Evolutionary conservation across 2,888 invertebrate species (phyloP).

Genomic region (Chloroclystis v-ata): DNA sequence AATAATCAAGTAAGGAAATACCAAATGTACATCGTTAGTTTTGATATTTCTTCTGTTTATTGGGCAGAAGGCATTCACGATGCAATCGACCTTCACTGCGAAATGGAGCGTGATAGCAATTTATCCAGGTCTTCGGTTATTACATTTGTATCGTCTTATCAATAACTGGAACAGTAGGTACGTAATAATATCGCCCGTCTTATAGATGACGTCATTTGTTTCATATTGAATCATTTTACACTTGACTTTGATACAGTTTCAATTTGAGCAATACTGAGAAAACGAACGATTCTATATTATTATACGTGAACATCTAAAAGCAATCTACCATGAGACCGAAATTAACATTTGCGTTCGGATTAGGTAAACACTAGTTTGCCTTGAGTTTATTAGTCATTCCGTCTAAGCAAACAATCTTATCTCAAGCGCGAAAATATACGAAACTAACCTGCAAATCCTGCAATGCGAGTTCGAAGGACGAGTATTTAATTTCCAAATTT

Average conservation of each 20-base stretch:
- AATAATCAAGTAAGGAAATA: conserved; percentile 60
- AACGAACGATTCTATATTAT: conserved; percentile 24
- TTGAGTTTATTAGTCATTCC: conserved; percentile 41
- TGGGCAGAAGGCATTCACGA: conserved; percentile 44
- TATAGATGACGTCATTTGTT: conserved; percentile 31
- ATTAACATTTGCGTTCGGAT: conserved; percentile 32
- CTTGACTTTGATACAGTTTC: conserved; percentile 30
- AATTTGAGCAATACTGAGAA: conserved; percentile 10
- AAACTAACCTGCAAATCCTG: conserved; percentile 56
- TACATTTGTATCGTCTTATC: conserved; percentile 21
- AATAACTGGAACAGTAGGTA: conserved; percentile 15
- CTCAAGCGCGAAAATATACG: conserved; percentile 18
- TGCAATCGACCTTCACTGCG: conserved; percentile 52
- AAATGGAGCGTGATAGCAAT: conserved; percentile 41
- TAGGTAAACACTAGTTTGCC: conserved; percentile 32
- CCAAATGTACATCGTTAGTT: conserved; percentile 50
- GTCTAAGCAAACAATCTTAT: conserved; percentile 24
- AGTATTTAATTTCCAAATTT: conserved; percentile 60
- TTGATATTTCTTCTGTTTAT: conserved; percentile 49
- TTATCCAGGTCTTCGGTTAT: conserved; percentile 27
- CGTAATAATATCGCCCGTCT: conserved; percentile 30
- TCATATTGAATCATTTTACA: conserved; percentile 32
- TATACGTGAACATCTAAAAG: conserved; percentile 24
- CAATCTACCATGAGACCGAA: conserved; percentile 23
- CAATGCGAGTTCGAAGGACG: conserved; percentile 43